These are phyloP conservation scores for Catostylus mosaicus DNA, from an alignment of 30 jellyfish, hydroid and myxozoan species.

Conservation along the genomic window DNA sequence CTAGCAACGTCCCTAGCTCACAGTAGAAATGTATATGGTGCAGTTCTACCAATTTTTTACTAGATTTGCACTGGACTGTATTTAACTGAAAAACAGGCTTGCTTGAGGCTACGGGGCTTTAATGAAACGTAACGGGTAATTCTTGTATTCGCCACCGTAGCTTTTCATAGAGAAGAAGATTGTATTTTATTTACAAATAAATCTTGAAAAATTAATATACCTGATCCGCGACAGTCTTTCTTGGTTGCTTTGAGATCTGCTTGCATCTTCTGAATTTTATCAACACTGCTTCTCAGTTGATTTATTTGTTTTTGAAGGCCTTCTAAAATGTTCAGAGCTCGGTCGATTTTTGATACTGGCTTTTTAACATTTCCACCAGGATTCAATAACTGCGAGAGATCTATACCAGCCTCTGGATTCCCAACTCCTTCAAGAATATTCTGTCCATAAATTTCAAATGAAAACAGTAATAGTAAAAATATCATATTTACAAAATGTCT, in stretches of 20 bases:
- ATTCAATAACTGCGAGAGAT: neutral
- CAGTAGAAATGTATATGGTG: too few species aligned
- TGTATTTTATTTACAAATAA: too few species aligned
- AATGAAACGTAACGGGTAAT: too few species aligned
- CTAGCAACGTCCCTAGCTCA: too few species aligned
- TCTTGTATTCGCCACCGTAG: too few species aligned
- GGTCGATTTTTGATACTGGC: constrained; percentile 24
- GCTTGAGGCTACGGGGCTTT: too few species aligned
- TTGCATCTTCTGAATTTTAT: constrained; percentile 19
- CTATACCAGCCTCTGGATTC: constrained; percentile 3
- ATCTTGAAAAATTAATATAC: too few species aligned
- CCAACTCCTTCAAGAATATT: constrained; percentile 14
- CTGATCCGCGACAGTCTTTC: neutral
- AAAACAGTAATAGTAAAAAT: neutral
- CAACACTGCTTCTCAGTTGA: constrained; percentile 27
- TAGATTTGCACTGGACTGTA: too few species aligned
- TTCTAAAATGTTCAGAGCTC: constrained; percentile 26
- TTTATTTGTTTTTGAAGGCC: constrained; percentile 28
- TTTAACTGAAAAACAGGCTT: too few species aligned
- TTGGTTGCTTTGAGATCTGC: constrained; percentile 22
- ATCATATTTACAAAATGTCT: neutral
- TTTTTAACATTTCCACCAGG: neutral
- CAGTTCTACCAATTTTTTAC: too few species aligned
- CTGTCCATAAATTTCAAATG: neutral
- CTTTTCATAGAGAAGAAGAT: too few species aligned